Percentiles rank a stretch among this genome's conserved stretches.
These are phyloP conservation scores for Zosterops hypoxanthus DNA, from an alignment of 2,113 vertebrate species.

Conservation along the genomic window DNA sequence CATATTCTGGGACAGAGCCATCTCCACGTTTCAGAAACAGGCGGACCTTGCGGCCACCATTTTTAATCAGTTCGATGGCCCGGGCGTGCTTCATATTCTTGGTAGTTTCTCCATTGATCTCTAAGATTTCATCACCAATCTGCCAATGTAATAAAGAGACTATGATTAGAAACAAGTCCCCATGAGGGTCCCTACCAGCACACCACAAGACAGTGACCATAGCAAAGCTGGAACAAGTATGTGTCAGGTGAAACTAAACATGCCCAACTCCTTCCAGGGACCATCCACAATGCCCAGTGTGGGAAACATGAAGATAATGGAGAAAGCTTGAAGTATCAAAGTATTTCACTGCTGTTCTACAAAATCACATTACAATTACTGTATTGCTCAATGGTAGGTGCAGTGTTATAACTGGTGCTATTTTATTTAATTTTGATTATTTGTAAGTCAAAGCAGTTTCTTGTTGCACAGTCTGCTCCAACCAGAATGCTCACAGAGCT, in stretches of 20 bases:
- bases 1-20: conserved; percentile 99
- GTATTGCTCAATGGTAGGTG: background rate
- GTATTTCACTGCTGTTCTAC: background rate
- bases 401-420: background rate
- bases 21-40: conserved; percentile 97
- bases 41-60: conserved; percentile 90
- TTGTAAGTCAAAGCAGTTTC: background rate
- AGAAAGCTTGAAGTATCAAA: background rate
- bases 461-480: background rate
- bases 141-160: conserved; percentile 48
- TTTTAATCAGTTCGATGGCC: conserved; percentile 99
- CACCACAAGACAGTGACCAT: background rate
- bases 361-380: background rate
- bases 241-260: background rate
- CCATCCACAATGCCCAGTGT: background rate
- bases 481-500: background rate
- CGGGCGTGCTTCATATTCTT: conserved; percentile 99
- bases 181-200: background rate
- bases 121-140: conserved; percentile 97
- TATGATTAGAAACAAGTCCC: background rate
- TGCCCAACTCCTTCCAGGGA: background rate
- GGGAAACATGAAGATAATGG: background rate
- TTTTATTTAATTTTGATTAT: background rate
- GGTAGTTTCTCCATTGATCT: conserved; percentile 98
- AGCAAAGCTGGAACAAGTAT: background rate